Evolutionary conservation across 2,888 invertebrate genomes (phyloP), one percentile per base, ranked within the genome.

Genomic region (Phragmatobia fuliginosa): DNA sequence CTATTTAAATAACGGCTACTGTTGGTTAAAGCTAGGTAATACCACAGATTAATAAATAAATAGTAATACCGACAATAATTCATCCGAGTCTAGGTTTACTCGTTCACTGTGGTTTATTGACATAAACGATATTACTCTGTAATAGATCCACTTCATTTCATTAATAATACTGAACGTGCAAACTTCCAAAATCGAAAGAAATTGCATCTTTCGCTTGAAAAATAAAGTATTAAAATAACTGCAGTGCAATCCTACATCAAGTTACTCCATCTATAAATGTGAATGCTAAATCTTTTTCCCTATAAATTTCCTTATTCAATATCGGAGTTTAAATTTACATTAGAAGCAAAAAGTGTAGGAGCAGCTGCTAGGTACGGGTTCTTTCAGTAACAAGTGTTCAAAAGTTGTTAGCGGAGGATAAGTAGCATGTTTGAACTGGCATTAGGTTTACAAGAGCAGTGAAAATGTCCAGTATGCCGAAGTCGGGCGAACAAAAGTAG

Each of bases 341-440:
- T 78, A 75, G 45, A 72, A n/a, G 72, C 71, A 83, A 85, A 85
- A 83, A 83, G 75, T 80, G 69, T 68, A 62, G 76, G 78, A 87
- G 83, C 90, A 90, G 86, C 88, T 89, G 91, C 78, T 75, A 72
- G 76, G 80, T 83, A 82, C 78, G 84, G 85, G 87, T 88, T 85
- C 87, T 84, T 83, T 84, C 79, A 82, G 83, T 83, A 89, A 88
- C 85, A 87, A 84, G 82, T 83, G 82, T 82, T 85, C 79, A 70
- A 79, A 91, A 91, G 88, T 89, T 90, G 90, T 91, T 91, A 90
- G 87, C 81, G 80, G 74, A 71, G 82, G 83, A 86, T 85, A 89
- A 92, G 88, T 92, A 91, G 79, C 80, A 80, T 88, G 87, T 89
- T 90, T 87, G 87, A 89, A 89, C 89, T 88, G 84, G 84, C 85